Conservation (phyloP, 2,113 vertebrate genomes). For the Azemiops feae region DNA sequence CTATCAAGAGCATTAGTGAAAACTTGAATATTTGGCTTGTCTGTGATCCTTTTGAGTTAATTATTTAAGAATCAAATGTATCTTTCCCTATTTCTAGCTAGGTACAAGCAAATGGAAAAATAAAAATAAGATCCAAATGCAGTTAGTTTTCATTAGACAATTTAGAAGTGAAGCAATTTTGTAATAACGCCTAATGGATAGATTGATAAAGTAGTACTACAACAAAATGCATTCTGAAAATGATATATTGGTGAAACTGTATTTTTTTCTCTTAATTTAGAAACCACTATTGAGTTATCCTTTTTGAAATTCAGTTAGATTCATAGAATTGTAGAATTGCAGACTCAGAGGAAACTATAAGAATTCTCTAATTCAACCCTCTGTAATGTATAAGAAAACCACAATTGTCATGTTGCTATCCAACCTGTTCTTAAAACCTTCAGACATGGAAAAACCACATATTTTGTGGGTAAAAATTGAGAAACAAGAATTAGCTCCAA, state of each 20-base stretch:
- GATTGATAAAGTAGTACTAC: neutral
- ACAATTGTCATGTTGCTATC: neutral
- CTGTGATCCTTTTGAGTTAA: neutral
- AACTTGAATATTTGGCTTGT: neutral
- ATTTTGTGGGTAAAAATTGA: neutral
- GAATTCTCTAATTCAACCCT: neutral
- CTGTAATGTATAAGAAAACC: neutral
- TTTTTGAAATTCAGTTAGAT: neutral
- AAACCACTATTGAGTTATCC: neutral
- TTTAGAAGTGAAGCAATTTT: neutral
- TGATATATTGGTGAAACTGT: neutral
- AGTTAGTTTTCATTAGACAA: neutral
- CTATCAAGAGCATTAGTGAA: neutral
- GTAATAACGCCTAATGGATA: neutral
- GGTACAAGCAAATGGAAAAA: neutral
- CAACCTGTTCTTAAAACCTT: neutral
- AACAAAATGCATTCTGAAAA: neutral
- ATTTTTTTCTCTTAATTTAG: neutral
- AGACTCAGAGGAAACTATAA: neutral
- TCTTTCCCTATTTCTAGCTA: neutral
- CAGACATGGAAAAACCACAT: neutral
- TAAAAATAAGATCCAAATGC: neutral
- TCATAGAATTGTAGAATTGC: neutral
- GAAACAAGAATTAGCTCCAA: neutral
- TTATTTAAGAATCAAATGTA: neutral